Conservation (phyloP, 23 tunicate species). For the Pegea sp. region DNA sequence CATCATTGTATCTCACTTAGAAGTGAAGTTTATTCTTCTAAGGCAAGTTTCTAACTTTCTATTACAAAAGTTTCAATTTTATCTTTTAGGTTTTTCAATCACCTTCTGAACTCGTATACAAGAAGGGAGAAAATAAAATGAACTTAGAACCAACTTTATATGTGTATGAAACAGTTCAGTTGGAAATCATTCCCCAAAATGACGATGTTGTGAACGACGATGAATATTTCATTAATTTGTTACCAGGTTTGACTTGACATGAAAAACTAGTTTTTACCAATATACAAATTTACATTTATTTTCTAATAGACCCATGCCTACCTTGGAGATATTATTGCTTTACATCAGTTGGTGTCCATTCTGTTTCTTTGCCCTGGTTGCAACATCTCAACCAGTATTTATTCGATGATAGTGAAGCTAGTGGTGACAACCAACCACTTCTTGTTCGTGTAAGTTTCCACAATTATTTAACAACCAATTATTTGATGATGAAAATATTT, state of each 20-base stretch:
- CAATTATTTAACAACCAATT: too few species aligned
- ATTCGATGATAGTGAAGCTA: background rate
- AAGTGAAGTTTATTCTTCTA: too few species aligned
- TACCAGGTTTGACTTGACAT: too few species aligned
- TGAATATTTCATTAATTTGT: background rate
- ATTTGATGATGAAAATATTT: background rate
- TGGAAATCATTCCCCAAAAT: slow-evolving; percentile 13
- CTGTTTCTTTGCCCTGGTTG: slow-evolving; percentile 87
- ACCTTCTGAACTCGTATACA: too few species aligned
- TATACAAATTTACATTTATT: background rate
- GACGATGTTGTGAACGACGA: too few species aligned
- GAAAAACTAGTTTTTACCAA: background rate
- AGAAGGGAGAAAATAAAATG: too few species aligned
- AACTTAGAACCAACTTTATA: slow-evolving; percentile 41
- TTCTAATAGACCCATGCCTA: slow-evolving; percentile 39
- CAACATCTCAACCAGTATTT: background rate
- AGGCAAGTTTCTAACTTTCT: too few species aligned
- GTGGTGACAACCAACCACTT: background rate
- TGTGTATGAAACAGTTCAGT: slow-evolving; percentile 72
- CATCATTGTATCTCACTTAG: slow-evolving; percentile 81
- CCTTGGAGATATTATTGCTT: slow-evolving; percentile 68
- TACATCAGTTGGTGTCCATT: slow-evolving; percentile 63
- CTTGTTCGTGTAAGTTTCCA: too few species aligned
- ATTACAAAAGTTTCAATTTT: too few species aligned
- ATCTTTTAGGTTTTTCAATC: too few species aligned